Evolutionary conservation across 2,113 vertebrate species (phyloP), one percentile per base, ranked within the genome.

Genomic region (Engraulis encrasicolus): DNA sequence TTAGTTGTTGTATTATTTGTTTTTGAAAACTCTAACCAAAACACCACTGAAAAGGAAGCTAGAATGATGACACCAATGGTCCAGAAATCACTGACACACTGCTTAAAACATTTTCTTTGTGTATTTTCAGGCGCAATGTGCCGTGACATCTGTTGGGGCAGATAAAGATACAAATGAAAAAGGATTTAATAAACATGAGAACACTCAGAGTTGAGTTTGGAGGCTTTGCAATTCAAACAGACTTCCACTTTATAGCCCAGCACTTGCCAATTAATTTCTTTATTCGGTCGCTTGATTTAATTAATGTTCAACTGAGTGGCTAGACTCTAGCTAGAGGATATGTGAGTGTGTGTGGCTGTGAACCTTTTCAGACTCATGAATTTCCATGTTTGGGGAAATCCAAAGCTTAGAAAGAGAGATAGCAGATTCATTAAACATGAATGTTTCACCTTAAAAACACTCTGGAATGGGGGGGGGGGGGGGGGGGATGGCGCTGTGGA

Each of bases 241-340:
- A n/a, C n/a, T n/a, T n/a, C 52, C 2, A 38, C 82, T 81, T 48
- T 61, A 54, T 89, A 80, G 71, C 80, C 78, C 2, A 83, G n/a
- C 80, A 34, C 80, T 82, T 81, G 48, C 49, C 85, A 83, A 66
- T 84, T 84, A 82, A 83, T 81, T 83, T 40, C 81, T 50, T 84
- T 80, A 85, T 81, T 50, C 38, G 80, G 34, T 85, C 45, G 36
- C 77, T 84, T 50, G 48, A 81, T 83, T 83, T 86, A 85, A 85
- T 86, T 85, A 66, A 83, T 86, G 84, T 83, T 52, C n/a, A 82
- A n/a, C 71, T 80, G 71, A 83, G 38, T 50, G 34, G 15, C 50
- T 81, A 31, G 61, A 40, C n/a, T n/a, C n/a, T n/a, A n/a, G n/a
- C n/a, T n/a, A n/a, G n/a, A n/a, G 82, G 50, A 79, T 82, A 61